Evolutionary conservation across 2,113 vertebrate species (phyloP), one percentile per base, ranked within the genome.

Genomic region (Coryphaenoides rupestris): DNA sequence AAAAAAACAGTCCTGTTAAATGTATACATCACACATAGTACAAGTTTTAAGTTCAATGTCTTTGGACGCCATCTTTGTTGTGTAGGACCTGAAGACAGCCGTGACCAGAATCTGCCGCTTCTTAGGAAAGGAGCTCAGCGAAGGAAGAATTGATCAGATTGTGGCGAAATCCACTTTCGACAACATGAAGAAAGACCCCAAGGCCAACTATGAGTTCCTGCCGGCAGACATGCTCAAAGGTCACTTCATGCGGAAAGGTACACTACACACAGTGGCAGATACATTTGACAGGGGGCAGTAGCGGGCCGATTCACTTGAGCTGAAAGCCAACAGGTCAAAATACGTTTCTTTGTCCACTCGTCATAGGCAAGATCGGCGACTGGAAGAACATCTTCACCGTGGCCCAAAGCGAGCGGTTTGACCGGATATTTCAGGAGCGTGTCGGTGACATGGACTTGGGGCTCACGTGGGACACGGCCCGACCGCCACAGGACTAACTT

Each of bases 231-330:
- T 60, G 1, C 5, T 86, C 0, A 69, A 65, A 10, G 82, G 82
- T n/a, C 28, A 26, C 19, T 89, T 89, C 60, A 74, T 88, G 68
- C 86, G 80, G 28, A 90, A 87, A 83, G 90, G 87, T 89, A 62
- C 79, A 4, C 52, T 3, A 21, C 21, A 24, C 1, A n/a, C n/a
- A n/a, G n/a, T n/a, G n/a, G n/a, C n/a, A n/a, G n/a, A n/a, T n/a
- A n/a, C n/a, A n/a, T n/a, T 26, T 26, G 24, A 26, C 3, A 26
- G 24, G 24, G 24, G 3, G 6, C 24, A 3, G 24, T 26, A 3
- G 6, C 24, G 6, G 24, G 24, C 24, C 24, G 24, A 3, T 26
- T 26, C 24, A 26, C n/a, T n/a, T n/a, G n/a, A 6, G 24, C 24
- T 3, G 6, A 26, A 26, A 26, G 24, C 24, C 24, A 26, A 3